These are phyloP conservation scores for Cataglyphis rosenhaueri DNA, from an alignment of 2,888 invertebrate species.

Conservation along the genomic window DNA sequence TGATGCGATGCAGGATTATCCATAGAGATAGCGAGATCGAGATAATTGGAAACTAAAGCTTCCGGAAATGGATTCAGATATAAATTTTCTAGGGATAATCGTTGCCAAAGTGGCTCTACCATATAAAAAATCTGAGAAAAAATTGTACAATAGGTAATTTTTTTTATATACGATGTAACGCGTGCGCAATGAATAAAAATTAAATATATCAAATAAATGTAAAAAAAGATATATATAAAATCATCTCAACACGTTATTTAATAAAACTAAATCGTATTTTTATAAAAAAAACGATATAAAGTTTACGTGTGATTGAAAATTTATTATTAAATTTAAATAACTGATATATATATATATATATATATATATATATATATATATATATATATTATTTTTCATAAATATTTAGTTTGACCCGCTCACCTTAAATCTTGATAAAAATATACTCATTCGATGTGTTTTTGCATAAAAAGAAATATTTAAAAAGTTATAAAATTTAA, in stretches of 20 bases:
- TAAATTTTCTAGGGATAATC: constrained; percentile 71
- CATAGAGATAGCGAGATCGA: constrained; percentile 68
- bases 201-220: neutral
- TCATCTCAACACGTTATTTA: neutral
- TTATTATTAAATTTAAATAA: neutral
- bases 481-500: neutral
- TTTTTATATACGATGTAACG: neutral
- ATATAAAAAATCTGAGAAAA: constrained; percentile 73
- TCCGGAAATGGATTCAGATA: constrained; percentile 63
- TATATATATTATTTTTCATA: neutral
- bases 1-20: constrained; percentile 58
- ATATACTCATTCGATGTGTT: neutral
- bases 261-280: neutral
- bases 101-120: constrained; percentile 70
- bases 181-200: neutral
- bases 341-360: neutral
- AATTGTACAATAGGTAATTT: neutral
- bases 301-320: neutral
- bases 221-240: neutral
- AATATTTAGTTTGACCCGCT: neutral
- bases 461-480: neutral
- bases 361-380: neutral
- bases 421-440: neutral
- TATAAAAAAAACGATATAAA: neutral
- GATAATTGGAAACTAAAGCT: constrained; percentile 68